Evolutionary conservation across 2,888 invertebrate genomes (phyloP).

Genomic region (Zootermopsis nevadensis): DNA sequence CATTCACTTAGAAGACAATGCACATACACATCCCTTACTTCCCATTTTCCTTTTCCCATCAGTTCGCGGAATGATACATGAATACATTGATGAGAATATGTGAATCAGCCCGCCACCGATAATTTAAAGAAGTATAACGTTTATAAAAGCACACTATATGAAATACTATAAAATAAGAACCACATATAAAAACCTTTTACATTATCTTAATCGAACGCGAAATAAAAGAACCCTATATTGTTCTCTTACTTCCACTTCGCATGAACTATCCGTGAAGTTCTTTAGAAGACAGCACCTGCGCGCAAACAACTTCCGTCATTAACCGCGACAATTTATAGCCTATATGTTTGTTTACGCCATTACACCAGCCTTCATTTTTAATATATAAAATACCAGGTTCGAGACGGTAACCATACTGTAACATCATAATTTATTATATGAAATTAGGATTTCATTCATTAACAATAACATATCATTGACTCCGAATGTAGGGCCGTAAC

Average conservation of each 20-base stretch:
- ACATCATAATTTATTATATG: too few species aligned
- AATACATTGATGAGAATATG: conserved; percentile 22
- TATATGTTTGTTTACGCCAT: too few species aligned
- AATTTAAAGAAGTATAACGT: not conserved
- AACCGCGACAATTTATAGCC: too few species aligned
- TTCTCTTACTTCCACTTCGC: conserved; percentile 3
- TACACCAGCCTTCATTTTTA: too few species aligned
- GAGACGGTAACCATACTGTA: too few species aligned
- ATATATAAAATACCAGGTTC: too few species aligned
- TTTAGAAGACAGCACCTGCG: conserved; percentile 32
- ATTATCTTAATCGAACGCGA: not conserved
- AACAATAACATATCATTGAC: not conserved
- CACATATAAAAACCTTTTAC: not conserved
- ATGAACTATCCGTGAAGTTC: conserved; percentile 2
- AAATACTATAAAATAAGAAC: not conserved
- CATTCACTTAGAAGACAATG: conserved; percentile 46
- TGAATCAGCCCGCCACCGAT: conserved; percentile 1
- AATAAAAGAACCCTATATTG: conserved; percentile 5
- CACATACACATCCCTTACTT: conserved; percentile 50
- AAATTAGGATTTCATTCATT: too few species aligned
- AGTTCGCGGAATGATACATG: conserved; percentile 52
- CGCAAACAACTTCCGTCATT: not conserved
- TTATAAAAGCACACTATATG: not conserved
- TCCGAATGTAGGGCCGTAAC: conserved; percentile 6
- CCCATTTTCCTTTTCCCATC: conserved; percentile 49